Conservation (phyloP, 2,113 vertebrate species). For the Saccopteryx bilineata region DNA sequence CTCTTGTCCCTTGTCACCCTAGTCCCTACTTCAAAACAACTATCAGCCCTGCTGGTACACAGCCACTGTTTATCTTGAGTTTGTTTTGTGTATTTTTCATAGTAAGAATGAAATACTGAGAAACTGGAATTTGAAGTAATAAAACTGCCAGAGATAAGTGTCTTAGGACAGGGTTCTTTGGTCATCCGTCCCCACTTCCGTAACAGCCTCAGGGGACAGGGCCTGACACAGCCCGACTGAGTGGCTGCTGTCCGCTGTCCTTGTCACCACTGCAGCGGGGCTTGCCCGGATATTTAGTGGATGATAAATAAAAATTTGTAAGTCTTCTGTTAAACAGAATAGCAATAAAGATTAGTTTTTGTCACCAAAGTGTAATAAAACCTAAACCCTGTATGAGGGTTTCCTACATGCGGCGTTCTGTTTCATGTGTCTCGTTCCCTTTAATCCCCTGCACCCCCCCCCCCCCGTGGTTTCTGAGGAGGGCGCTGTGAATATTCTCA, state of each 20-base stretch:
- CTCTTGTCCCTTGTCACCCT: neutral
- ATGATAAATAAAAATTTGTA: neutral
- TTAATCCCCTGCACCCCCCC: neutral
- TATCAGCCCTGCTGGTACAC: neutral
- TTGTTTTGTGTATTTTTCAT: neutral
- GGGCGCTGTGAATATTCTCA: neutral
- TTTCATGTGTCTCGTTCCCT: neutral
- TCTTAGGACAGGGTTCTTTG: neutral
- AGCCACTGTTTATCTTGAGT: neutral
- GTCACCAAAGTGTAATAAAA: neutral
- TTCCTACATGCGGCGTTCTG: neutral
- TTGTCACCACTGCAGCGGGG: neutral
- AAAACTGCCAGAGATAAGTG: neutral
- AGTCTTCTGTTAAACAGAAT: neutral
- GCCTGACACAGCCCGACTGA: neutral
- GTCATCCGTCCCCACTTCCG: neutral
- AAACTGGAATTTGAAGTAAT: conserved; percentile 24
- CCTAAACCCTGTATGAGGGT: neutral
- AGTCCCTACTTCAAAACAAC: neutral
- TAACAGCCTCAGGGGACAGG: neutral
- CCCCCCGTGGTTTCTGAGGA: neutral
- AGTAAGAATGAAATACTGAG: neutral
- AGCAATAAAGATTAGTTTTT: conserved; percentile 34
- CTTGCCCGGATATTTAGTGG: neutral
- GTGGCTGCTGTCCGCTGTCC: neutral